Evolutionary conservation across 2,888 invertebrate genomes (phyloP), one percentile per base, ranked within the genome.

Genomic region (Maniola hyperantus): DNA sequence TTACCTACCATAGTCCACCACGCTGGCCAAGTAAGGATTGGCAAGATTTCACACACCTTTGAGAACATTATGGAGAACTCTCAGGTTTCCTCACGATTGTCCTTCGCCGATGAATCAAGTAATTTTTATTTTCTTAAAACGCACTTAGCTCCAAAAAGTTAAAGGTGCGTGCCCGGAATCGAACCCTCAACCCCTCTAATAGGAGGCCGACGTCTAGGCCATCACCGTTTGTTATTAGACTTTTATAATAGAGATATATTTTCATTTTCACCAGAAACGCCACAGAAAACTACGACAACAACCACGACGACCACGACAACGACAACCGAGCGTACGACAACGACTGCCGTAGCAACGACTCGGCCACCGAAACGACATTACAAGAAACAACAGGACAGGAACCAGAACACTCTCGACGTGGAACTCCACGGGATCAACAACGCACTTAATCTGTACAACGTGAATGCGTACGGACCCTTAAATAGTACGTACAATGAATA

Each of bases 231-330:
- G 39, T 39, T 26, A 26, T 4, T 39, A 10, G 39, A 39, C 39
- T 39, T 10, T 39, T 39, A 39, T 39, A 58, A 13, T 13, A 10
- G 13, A 13, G 26, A 42, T 33, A 4, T 33, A 6, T 34, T 36
- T 53, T 42, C 6, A 42, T 33, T 61, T 53, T 88, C 89, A 85
- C 79, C 91, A 92, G 92, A 91, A 74, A 88, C 90, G 36, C 91
- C 91, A 64, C 87, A 85, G 71, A 83, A 85, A 72, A 91, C 91
- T 1, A 91, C 91, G 6, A 83, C 84, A 0, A 91, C 91, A 2
- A 88, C 88, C 0, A 82, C 87, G 0, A 89, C 89, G 0, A 87
- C 89, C 0, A 89, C 92, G 0, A 90, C 92, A 0, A 90, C 91
- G 0, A 89, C 90, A 1, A 88, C 89, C 7, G 70, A 70, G 26